Evolutionary conservation across 2,888 invertebrate species (phyloP), one percentile per base, ranked within the genome.

Genomic region (Epinotia ramella): DNA sequence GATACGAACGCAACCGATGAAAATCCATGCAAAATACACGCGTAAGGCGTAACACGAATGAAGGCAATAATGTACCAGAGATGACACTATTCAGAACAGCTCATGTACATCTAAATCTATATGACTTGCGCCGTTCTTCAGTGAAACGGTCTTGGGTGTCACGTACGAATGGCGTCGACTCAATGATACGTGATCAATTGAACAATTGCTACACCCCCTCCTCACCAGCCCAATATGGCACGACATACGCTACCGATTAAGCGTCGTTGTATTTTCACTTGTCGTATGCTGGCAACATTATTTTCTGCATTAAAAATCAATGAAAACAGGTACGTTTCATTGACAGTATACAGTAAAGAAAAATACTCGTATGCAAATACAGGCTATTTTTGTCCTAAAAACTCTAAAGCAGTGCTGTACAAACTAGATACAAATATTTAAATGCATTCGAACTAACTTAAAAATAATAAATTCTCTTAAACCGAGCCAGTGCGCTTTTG

Each of bases 181-280:
- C 80, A 78, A 82, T 80, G 80, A 84, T 84, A 86, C 84, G 83
- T 87, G 87, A 88, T 87, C 88, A 88, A 89, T 87, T 88, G 85
- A 82, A 86, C 86, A 85, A 87, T 88, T 87, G 85, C 80, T 80
- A 80, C 79, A 40, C 80, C 73, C 79, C 78, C 78, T 77, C 78
- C 71, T 65, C 65, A 18, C 16, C 66, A 44, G 46, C 57, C 33
- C 71, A 71, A 67, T 67, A 76, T 67, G 71, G 28, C 56, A 18
- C 56, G 60, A 49, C 74, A 71, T 63, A 53, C 53, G 66, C 70
- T 64, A 40, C 60, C 72, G 67, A 49, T 77, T 73, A 74, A 62
- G 70, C 24, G 74, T 57, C 64, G 69, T 28, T 44, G 68, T 13
- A 56, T 76, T 76, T 64, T 76, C 53, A 73, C 73, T 68, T 73